phyloP scores from a whole-genome alignment of 2,113 vertebrate species.

The Terrapene triunguis region DNA sequence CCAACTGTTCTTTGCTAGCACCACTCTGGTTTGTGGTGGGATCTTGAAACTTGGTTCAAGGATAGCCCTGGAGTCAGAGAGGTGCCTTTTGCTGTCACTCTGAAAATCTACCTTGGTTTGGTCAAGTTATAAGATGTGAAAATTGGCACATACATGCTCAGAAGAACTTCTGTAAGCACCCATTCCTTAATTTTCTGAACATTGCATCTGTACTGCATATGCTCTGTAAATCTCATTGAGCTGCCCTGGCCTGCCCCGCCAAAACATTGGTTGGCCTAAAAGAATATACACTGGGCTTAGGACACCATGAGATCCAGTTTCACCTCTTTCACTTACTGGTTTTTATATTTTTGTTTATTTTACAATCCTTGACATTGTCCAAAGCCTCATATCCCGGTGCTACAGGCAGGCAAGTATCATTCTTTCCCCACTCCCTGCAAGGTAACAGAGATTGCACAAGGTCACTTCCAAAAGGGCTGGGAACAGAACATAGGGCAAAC shows the following conservation, averaged over 20 bases:
- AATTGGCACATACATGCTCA: not conserved
- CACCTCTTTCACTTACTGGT: not conserved
- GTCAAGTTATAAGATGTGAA: not conserved
- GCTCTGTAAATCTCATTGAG: not conserved
- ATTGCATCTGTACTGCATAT: not conserved
- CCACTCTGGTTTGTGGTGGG: not conserved
- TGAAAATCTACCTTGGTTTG: not conserved
- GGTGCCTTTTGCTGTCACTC: not conserved
- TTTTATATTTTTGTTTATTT: not conserved
- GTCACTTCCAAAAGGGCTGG: not conserved
- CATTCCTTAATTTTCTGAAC: not conserved
- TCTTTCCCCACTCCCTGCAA: not conserved
- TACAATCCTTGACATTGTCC: not conserved
- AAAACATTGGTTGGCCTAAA: not conserved
- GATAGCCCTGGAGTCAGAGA: not conserved
- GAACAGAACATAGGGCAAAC: not conserved
- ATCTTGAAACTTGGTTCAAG: not conserved
- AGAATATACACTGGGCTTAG: not conserved
- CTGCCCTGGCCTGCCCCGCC: not conserved
- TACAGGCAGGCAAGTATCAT: not conserved
- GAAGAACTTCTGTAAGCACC: not conserved
- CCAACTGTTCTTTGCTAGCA: not conserved
- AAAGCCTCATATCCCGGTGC: not conserved
- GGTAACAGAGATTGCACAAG: not conserved
- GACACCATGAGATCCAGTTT: not conserved